These are phyloP conservation scores for Periophthalmodon schlosseri DNA, from an alignment of 2,113 vertebrate genomes.

Conservation along the genomic window DNA sequence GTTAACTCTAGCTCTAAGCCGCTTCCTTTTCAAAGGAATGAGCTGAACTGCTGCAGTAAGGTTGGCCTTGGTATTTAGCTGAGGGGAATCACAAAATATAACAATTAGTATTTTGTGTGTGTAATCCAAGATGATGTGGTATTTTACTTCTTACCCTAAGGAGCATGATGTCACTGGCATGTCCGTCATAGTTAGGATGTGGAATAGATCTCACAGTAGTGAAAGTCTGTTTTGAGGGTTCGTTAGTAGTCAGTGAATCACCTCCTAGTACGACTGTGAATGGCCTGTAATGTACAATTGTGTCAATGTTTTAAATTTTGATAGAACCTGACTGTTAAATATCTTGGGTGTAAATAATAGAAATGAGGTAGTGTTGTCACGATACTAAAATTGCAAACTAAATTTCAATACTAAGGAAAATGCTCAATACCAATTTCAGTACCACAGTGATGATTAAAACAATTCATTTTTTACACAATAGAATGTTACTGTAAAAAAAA, in stretches of 20 bases:
- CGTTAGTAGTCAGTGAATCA: conserved; percentile 35
- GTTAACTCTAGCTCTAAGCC: not conserved
- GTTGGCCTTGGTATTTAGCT: conserved; percentile 53
- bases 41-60: conserved; percentile 59
- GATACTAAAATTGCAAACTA: no score
- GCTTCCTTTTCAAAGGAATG: conserved; percentile 36
- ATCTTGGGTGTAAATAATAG: no score
- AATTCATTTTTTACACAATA: no score
- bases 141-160: conserved; percentile 64
- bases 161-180: conserved; percentile 75
- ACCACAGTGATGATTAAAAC: no score
- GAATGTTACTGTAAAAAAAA: no score
- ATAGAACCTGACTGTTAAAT: no score
- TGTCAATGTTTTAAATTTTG: not conserved
- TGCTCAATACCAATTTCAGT: no score
- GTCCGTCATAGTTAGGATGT: conserved; percentile 53
- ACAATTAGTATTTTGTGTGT: not conserved
- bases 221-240: conserved; percentile 47
- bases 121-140: not conserved
- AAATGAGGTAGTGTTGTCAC: no score
- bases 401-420: no score
- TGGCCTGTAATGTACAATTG: conserved; percentile 21
- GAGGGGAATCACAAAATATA: not conserved
- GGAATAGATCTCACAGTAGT: conserved; percentile 16
- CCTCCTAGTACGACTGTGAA: conserved; percentile 70